These are phyloP conservation scores for Timandra comae DNA, from an alignment of 2,888 invertebrate species.

Conservation along the genomic window DNA sequence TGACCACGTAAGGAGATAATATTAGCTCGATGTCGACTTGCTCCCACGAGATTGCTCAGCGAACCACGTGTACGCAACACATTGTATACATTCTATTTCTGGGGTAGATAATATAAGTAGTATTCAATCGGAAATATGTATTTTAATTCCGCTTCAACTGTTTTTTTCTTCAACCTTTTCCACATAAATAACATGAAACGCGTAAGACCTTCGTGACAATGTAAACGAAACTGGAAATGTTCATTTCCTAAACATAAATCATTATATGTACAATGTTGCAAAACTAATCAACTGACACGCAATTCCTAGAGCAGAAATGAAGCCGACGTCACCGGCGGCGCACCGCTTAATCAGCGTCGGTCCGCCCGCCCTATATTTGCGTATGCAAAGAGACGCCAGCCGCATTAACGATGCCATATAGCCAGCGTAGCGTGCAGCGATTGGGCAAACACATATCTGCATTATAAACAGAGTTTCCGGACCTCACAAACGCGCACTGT, in stretches of 20 bases:
- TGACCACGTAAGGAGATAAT: slow-evolving; percentile 38
- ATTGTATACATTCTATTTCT: neutral
- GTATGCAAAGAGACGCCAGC: slow-evolving; percentile 76
- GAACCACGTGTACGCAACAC: slow-evolving; percentile 4
- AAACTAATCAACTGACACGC: slow-evolving; percentile 59
- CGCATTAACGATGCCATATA: slow-evolving; percentile 77
- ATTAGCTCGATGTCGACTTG: slow-evolving; percentile 31
- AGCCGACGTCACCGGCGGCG: slow-evolving; percentile 56
- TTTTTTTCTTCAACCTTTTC: neutral
- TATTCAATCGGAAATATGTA: neutral
- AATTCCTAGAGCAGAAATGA: slow-evolving; percentile 58
- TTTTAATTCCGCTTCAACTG: too few relatives aligned
- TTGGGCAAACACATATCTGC: slow-evolving; percentile 78
- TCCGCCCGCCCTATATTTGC: slow-evolving; percentile 75
- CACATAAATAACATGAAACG: too few relatives aligned
- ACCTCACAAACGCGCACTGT: slow-evolving; percentile 72
- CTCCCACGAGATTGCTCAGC: slow-evolving; percentile 10
- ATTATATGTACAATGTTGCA: slow-evolving; percentile 30
- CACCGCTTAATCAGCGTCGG: slow-evolving; percentile 73
- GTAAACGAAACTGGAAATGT: slow-evolving; percentile 2
- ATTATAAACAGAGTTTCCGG: slow-evolving; percentile 74
- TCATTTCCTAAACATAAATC: slow-evolving; percentile 13
- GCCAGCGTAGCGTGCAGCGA: slow-evolving; percentile 74
- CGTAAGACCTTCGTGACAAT: neutral
- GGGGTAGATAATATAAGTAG: neutral